Evolutionary conservation across 2,797 vertebrate species (phyloP), one percentile per base, ranked within the genome.

Genomic region (Aplochiton taeniatus): DNA sequence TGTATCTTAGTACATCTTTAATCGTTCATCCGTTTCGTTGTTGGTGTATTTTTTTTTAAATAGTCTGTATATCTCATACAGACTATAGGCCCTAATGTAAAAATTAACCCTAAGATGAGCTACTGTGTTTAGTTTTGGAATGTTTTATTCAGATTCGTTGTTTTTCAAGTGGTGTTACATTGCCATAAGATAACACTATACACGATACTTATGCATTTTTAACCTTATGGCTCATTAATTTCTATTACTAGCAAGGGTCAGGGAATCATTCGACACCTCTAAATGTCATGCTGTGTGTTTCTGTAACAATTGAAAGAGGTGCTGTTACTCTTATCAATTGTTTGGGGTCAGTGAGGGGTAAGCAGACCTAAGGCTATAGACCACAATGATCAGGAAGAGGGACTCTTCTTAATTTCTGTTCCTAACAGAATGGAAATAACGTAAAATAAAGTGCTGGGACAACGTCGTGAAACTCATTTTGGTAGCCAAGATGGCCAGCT

Each of bases 311-410:
- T 49, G 73, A 74, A 63, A 63, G 72, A 68, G 65, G 72, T 60
- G 68, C 82, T 84, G 82, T 81, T 84, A 75, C 9, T 82, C 80
- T 83, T 80, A 88, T 87, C 84, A 84, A 77, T 83, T 87, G 85
- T 82, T 81, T 87, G 78, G 84, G 83, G 86, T 90, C 88, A 89
- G 83, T 83, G 65, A 86, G 88, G 80, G 86, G 86, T 87, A 77
- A 85, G 77, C 79, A 74, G 83, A 81, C 73, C 64, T 46, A 53
- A 69, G 67, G 73, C 68, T 43, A 53, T 70, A 69, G 72, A 70
- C 67, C 81, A 83, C 83, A 85, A 65, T 79, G 78, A 53, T 51
- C 11, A 68, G 53, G 43, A 54, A 16, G 51, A n/a, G 41, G 60
- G 75, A 75, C 74, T 77, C 78, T 81, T 76, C 88, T 89, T 87